Evolutionary conservation across 2,113 vertebrate species (phyloP).

Genomic region (Desmodus rotundus): DNA sequence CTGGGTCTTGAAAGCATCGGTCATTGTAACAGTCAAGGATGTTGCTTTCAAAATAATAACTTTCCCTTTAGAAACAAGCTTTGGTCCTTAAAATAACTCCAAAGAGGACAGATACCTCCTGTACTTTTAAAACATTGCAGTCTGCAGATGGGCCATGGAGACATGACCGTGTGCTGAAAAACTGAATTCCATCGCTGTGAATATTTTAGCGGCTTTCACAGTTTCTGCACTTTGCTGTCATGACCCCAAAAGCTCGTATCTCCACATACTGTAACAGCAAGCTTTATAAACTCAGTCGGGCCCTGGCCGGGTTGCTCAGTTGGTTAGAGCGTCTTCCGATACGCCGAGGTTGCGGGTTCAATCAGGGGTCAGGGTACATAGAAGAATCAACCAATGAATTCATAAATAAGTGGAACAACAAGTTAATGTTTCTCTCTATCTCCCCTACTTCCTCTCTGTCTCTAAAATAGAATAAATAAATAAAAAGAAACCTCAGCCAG

Average conservation of each 20-base stretch:
- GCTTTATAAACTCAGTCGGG: not conserved
- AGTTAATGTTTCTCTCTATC: too few relatives aligned
- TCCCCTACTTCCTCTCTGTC: too few relatives aligned
- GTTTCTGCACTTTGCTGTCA: conserved; percentile 31
- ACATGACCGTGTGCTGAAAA: conserved; percentile 8
- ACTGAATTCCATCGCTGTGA: conserved; percentile 33
- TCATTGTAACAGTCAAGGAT: not conserved
- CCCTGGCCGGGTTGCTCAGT: too few relatives aligned
- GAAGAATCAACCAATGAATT: too few relatives aligned
- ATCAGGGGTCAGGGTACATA: too few relatives aligned
- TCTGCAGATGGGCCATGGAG: not conserved
- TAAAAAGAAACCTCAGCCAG: not conserved
- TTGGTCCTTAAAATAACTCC: conserved; percentile 51
- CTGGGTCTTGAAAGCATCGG: not conserved
- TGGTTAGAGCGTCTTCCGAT: too few relatives aligned
- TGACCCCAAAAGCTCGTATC: conserved; percentile 1
- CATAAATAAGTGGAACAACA: too few relatives aligned
- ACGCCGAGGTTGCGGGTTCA: too few relatives aligned
- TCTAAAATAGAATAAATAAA: too few relatives aligned
- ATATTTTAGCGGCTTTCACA: conserved; percentile 46
- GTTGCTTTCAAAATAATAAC: conserved; percentile 43
- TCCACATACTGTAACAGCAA: not conserved
- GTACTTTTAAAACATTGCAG: conserved; percentile 28
- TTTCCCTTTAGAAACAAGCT: conserved; percentile 25
- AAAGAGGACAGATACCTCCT: conserved; percentile 19